Base-by-base conservation (phyloP, 2,797 vertebrate genomes). In the Pangasius sanitwongsei region DNA sequence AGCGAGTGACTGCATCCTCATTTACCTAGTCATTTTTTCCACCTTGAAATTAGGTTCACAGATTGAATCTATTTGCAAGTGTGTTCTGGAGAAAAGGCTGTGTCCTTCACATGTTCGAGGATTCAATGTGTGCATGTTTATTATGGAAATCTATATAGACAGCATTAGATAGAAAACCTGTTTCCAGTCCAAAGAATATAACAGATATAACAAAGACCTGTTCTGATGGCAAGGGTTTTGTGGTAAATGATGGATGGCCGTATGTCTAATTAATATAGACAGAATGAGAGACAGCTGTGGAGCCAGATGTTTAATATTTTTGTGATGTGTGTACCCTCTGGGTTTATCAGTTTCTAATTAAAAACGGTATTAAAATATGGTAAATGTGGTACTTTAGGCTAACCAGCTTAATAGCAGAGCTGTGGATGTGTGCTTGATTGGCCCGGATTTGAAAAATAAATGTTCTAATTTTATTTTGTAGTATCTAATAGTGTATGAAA, bases 221-320 rank as follows among this genome's bases (percentile, higher is more conserved):
- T 85, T 65, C 87, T 82, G 75, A 87, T 90, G 85, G 88, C 83
- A 57, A n/a, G 44, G 23, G 31, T 90, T 86, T 91, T 81, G 78
- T 81, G 70, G 50, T n/a, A 53, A 86, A 63, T 82, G 63, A n/a
- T 41, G 37, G 63, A 63, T 50, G 75, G n/a, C 31, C 63, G 74
- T 74, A 23, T 25, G 41, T 57, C 69, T 77, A 50, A 37, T 15
- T 84, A 41, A 65, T 74, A 63, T 48, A 72, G 9, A 57, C n/a
- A 86, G 70, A 25, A n/a, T 57, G 59, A 67, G 23, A 83, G 48
- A 83, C 89, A 91, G 86, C 85, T 92, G 85, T 87, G 69, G 92
- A 94, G 85, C 92, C 91, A 93, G 94, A 94, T 96, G 95, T 96
- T 95, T 94, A 94, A 93, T 93, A 92, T 89, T 86, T 91, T 93